Percentiles rank a stretch among this genome's conserved stretches.
These are phyloP conservation scores for Epinotia bilunana DNA, from an alignment of 2,888 invertebrate genomes.

Conservation along the genomic window DNA sequence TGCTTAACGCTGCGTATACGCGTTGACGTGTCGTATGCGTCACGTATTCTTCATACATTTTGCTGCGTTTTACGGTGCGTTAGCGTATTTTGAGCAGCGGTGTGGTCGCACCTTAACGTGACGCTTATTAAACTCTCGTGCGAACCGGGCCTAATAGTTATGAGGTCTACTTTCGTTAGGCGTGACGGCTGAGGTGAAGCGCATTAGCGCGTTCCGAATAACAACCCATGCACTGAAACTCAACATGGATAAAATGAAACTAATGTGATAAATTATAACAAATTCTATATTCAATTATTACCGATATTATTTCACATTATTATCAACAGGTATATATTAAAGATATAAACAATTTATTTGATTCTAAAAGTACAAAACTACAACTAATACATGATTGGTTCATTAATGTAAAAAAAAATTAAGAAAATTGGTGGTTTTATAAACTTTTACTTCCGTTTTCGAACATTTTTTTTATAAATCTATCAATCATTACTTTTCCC, in stretches of 20 bases:
- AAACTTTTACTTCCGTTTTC: slow-evolving; percentile 11
- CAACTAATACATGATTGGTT: slow-evolving; percentile 33
- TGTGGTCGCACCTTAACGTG: too few relatives aligned
- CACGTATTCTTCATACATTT: too few relatives aligned
- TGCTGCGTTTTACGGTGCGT: too few relatives aligned
- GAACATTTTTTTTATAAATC: background rate
- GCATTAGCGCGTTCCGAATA: too few relatives aligned
- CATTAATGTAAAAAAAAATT: slow-evolving; percentile 5
- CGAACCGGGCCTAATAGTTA: too few relatives aligned
- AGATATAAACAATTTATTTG: slow-evolving; percentile 43
- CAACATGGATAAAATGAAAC: slow-evolving; percentile 28
- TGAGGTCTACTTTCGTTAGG: too few relatives aligned
- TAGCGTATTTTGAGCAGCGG: too few relatives aligned
- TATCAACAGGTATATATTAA: slow-evolving; percentile 44
- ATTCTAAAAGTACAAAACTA: slow-evolving; percentile 44
- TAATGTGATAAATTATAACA: slow-evolving; percentile 36
- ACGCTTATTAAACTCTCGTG: too few relatives aligned
- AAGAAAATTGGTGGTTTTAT: slow-evolving; percentile 13
- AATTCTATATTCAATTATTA: slow-evolving; percentile 42
- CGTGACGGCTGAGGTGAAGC: too few relatives aligned
- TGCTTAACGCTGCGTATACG: too few relatives aligned
- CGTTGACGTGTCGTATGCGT: too few relatives aligned
- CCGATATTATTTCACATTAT: slow-evolving; percentile 39
- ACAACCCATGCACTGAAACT: too few relatives aligned
- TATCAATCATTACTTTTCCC: background rate